Evolutionary conservation across 2,888 invertebrate species (phyloP), one percentile per base, ranked within the genome.

Genomic region (Limnephilus marmoratus): DNA sequence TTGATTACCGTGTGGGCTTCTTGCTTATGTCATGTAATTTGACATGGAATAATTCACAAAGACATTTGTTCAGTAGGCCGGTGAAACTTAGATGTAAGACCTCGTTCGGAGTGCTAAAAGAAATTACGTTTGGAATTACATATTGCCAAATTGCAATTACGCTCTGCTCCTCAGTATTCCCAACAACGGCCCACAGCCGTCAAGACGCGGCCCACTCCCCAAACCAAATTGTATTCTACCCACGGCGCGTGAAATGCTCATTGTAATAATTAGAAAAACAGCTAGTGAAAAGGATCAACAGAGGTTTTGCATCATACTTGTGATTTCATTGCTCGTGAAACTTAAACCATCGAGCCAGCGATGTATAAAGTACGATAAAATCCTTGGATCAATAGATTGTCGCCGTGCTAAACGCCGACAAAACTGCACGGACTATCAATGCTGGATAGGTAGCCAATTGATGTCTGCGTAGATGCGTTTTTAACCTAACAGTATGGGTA

Each of bases 111-210:
- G 29, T 31, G 85, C 2, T 83, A n/a, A 90, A 90, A 90, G 90
- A 90, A 85, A 90, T 90, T 90, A 90, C 85, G 85, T 90, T 68
- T 53, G 85, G 53, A 90, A 90, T 90, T 90, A 89, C 81, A 89
- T 87, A 80, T 92, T 92, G 92, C 90, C 88, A 90, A 92, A 92
- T 92, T 90, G 90, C 85, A 92, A 90, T 92, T 90, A 90, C 92
- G 90, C 85, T 89, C n/a, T 68, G 41, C 88, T 89, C 53, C 91
- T 92, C 90, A 29, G 83, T 90, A 81, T 83, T 91, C 82, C 89
- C 12, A 82, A 37, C 80, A 90, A 37, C 92, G 49, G 90, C 92
- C 92, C 90, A 92, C 92, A 18, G 41, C 31, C 90, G 45, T 41
- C 45, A 82, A 82, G 41, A 37, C 7, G n/a, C 53, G 85, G 85